Evolutionary conservation across 1,140 invertebrate species (phyloP).

Genomic region (Eumeta japonica): DNA sequence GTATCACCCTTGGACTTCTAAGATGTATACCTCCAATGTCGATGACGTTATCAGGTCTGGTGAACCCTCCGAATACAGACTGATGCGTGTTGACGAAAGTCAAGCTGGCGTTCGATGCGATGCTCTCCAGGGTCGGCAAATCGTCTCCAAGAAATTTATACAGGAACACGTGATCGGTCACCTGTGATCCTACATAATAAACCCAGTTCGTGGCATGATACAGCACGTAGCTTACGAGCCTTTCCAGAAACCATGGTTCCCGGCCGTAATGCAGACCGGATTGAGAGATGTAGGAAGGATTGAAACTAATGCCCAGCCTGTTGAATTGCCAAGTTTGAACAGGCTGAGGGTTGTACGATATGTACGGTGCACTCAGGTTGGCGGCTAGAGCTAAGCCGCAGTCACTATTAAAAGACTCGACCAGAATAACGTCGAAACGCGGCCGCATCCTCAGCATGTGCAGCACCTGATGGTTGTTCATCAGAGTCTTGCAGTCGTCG

Average conservation of each 20-base stretch:
- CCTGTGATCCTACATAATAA: conserved; percentile 49
- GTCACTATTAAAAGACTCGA: conserved; percentile 64
- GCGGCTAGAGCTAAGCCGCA: conserved; percentile 61
- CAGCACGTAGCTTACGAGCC: conserved; percentile 56
- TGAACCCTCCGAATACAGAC: conserved; percentile 48
- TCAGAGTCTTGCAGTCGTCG: conserved; percentile 54
- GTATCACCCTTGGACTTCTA: conserved; percentile 38
- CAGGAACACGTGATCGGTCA: conserved; percentile 55
- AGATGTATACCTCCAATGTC: conserved; percentile 62
- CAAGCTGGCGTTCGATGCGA: conserved; percentile 59
- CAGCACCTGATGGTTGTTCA: conserved; percentile 53
- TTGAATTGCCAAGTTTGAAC: conserved; percentile 62
- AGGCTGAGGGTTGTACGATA: conserved; percentile 60
- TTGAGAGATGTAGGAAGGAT: conserved; percentile 59
- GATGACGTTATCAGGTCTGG: conserved; percentile 59
- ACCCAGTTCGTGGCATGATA: conserved; percentile 52
- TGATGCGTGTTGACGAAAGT: conserved; percentile 63
- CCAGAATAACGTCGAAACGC: conserved; percentile 62
- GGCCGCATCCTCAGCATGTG: conserved; percentile 49
- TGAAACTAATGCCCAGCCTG: conserved; percentile 57
- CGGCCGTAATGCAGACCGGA: conserved; percentile 50
- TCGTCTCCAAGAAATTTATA: conserved; percentile 58
- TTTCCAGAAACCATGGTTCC: conserved; percentile 59
- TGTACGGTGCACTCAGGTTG: conserved; percentile 58
- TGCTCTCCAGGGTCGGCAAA: conserved; percentile 56